Conservation (phyloP, 2,113 vertebrate genomes). For the Rattus rattus region DNA sequence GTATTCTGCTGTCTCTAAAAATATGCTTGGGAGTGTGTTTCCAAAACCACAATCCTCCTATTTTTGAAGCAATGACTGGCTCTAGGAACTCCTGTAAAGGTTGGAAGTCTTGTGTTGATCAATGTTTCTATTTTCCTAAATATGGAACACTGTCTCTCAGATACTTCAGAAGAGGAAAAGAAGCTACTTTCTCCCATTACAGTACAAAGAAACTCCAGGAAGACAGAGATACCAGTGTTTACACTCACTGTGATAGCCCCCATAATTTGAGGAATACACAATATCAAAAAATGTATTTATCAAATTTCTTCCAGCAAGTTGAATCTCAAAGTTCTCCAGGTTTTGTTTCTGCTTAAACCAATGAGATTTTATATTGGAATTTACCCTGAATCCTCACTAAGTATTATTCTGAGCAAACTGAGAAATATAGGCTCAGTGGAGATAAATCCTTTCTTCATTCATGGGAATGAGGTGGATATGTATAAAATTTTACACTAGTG, state of each 20-base stretch:
- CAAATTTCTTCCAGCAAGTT: background rate
- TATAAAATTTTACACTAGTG: background rate
- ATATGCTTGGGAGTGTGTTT: background rate
- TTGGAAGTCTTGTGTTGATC: background rate
- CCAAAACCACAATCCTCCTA: background rate
- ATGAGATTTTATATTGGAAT: background rate
- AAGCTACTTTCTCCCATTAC: background rate
- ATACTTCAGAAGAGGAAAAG: background rate
- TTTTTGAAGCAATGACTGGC: background rate
- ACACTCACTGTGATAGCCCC: background rate
- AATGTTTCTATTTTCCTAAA: slow-evolving; percentile 27
- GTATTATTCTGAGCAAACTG: background rate
- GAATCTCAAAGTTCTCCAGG: background rate
- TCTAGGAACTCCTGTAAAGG: background rate
- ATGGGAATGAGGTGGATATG: background rate
- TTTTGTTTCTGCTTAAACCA: background rate
- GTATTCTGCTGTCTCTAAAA: background rate
- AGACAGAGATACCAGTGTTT: background rate
- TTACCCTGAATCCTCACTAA: background rate
- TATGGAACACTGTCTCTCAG: background rate
- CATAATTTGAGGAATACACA: background rate
- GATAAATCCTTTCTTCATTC: background rate
- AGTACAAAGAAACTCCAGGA: background rate
- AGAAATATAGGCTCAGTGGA: background rate
- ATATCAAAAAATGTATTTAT: background rate